Conservation (phyloP, 2,797 vertebrate species). For the Sandelia bainsii region DNA sequence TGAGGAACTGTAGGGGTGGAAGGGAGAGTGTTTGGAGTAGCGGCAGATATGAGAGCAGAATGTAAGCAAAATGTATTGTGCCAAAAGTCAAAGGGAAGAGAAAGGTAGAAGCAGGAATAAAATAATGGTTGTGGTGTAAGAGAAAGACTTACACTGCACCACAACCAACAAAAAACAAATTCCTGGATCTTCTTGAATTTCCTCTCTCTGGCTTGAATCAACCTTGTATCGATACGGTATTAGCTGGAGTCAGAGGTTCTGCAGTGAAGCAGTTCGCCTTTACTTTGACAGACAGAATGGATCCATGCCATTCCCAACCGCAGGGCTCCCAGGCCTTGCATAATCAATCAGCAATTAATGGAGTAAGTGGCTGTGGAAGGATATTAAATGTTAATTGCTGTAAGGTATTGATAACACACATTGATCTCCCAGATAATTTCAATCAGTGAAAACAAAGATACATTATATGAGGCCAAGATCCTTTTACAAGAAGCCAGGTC, state of each 20-base stretch:
- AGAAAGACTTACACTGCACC: too few relatives aligned
- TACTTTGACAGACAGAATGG: slow-evolving; percentile 77
- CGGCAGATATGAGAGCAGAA: slow-evolving; percentile 58
- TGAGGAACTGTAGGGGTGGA: slow-evolving; percentile 60
- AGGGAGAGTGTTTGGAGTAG: slow-evolving; percentile 39
- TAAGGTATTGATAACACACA: slow-evolving; percentile 84
- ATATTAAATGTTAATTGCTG: slow-evolving; percentile 91
- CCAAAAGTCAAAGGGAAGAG: slow-evolving; percentile 35
- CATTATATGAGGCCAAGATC: slow-evolving; percentile 75
- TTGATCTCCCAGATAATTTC: slow-evolving; percentile 84
- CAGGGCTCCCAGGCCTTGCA: slow-evolving; percentile 74
- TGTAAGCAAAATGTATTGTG: slow-evolving; percentile 41
- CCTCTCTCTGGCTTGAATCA: slow-evolving; percentile 42
- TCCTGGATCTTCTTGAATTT: slow-evolving; percentile 49
- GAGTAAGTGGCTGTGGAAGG: slow-evolving; percentile 88
- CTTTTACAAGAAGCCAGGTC: slow-evolving; percentile 57
- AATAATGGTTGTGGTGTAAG: slow-evolving; percentile 21
- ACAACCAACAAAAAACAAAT: slow-evolving; percentile 23
- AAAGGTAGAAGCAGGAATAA: slow-evolving; percentile 3
- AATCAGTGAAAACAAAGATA: slow-evolving; percentile 86
- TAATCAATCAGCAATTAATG: slow-evolving; percentile 88
- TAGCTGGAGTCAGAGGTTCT: slow-evolving; percentile 68
- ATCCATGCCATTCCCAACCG: slow-evolving; percentile 76
- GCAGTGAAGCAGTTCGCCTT: slow-evolving; percentile 49
- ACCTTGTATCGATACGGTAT: slow-evolving; percentile 64